These are phyloP conservation scores for Caenorhabditis macrosperma DNA, from an alignment of 2,888 invertebrate species.

Conservation along the genomic window DNA sequence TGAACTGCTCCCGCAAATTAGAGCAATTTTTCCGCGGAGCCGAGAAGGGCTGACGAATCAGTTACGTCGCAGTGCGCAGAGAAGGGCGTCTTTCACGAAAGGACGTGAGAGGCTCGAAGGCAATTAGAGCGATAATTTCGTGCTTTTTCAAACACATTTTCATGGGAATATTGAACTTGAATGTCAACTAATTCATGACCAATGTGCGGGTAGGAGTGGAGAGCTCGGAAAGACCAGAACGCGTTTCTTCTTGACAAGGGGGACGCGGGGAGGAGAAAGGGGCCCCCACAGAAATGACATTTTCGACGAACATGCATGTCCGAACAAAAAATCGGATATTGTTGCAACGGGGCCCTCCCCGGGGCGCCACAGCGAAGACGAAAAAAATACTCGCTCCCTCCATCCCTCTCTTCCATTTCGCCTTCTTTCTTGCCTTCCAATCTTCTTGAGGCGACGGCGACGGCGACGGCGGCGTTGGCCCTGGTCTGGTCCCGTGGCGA, in stretches of 20 bases:
- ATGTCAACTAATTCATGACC: too few relatives aligned
- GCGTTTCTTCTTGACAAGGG: too few relatives aligned
- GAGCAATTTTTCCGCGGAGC: constrained; percentile 19
- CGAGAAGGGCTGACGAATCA: constrained; percentile 5
- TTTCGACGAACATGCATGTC: background rate
- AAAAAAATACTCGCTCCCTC: background rate
- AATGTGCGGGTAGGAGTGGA: too few relatives aligned
- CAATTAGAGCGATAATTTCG: background rate
- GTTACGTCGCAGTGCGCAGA: background rate
- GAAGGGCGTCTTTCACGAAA: background rate
- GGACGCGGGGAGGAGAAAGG: too few relatives aligned
- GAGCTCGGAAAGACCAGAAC: too few relatives aligned
- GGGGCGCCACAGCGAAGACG: background rate
- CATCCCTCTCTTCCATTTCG: background rate
- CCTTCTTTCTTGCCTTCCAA: background rate
- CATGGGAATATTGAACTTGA: background rate
- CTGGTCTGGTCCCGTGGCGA: constrained; percentile 1
- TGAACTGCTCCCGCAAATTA: constrained; percentile 21
- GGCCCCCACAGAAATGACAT: too few relatives aligned
- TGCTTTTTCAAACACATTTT: background rate
- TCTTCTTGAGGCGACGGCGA: background rate
- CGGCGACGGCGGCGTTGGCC: too few relatives aligned
- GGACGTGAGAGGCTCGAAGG: background rate
- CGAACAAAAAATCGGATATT: constrained; percentile 9
- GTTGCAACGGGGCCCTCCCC: background rate